Evolutionary conservation across 2,113 vertebrate genomes (phyloP).

Genomic region (Boulengeromyrus knoepffleri): DNA sequence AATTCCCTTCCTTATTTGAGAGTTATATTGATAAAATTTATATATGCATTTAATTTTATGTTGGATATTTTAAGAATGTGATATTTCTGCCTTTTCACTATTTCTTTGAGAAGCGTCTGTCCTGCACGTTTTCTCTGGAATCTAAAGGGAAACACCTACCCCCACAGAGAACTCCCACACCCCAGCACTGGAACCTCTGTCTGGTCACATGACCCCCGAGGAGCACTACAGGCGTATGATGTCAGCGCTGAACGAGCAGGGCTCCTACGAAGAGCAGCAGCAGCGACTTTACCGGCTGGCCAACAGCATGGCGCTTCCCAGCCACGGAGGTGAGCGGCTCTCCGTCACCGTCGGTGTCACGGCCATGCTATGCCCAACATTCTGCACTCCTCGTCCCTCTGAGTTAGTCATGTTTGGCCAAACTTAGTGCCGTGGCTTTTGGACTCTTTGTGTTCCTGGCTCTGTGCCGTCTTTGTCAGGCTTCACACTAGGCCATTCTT

Average conservation of each 20-base stretch:
- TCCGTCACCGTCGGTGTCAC: rapidly evolving
- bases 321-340: conserved; percentile 66
- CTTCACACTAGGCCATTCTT: background rate
- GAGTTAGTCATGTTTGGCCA: background rate
- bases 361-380: background rate
- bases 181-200: conserved; percentile 68
- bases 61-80: background rate
- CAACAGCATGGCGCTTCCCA: conserved; percentile 81
- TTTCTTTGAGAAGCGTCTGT: background rate
- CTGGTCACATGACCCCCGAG: conserved; percentile 86
- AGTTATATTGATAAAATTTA: background rate
- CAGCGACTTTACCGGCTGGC: conserved; percentile 88
- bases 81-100: background rate
- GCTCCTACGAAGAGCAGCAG: conserved; percentile 87
- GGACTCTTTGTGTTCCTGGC: conserved; percentile 29
- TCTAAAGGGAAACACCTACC: background rate
- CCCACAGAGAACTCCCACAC: conserved; percentile 74
- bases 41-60: background rate
- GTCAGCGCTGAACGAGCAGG: conserved; percentile 80
- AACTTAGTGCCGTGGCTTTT: background rate
- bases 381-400: background rate
- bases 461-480: background rate
- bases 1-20: background rate
- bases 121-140: background rate
- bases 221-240: conserved; percentile 91